Evolutionary conservation across 2,888 invertebrate species (phyloP), one percentile per base, ranked within the genome.

Genomic region (Megastigmus dorsalis): DNA sequence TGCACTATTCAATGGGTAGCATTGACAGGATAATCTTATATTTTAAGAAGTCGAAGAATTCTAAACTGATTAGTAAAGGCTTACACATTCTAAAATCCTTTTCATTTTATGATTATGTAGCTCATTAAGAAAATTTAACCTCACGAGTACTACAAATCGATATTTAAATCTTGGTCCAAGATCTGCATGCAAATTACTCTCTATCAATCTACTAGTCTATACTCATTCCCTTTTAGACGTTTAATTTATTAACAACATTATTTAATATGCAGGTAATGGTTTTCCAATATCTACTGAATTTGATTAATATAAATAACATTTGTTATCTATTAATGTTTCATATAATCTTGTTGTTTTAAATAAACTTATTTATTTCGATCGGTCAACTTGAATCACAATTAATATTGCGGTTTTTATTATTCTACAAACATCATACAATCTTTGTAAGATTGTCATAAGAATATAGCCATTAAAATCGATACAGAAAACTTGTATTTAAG

Each of bases 91-190:
- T 52, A 52, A 5, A 9, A n/a, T n/a, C n/a, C 10, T 52, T 28
- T 52, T 15, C 30, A n/a, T 54, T 54, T 28, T 55, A 28, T 20
- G 20, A 36, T 55, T 15, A 43, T 1, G n/a, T n/a, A 28, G 43
- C 60, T 60, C 60, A 60, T 60, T 60, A 60, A 18, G 23, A 59
- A 43, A 9, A 18, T 28, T 60, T 45, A 20, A 60, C 43, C 43
- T 60, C 43, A 9, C 43, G 28, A 43, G 60, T 28, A 60, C 59
- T 7, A 36, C 28, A 9, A 9, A n/a, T 15, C 43, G 28, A 26
- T 30, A 43, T 60, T 28, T 10, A 7, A 60, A 60, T 60, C 60
- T 60, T 28, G 20, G 26, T 43, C 28, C 2, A 28, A 28, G 43
- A 60, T 60, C 38, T 60, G n/a, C 15, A 60, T 43, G 28, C 7